Evolutionary conservation across 2,888 invertebrate genomes (phyloP).

Genomic region (Brachypterus glaber): DNA sequence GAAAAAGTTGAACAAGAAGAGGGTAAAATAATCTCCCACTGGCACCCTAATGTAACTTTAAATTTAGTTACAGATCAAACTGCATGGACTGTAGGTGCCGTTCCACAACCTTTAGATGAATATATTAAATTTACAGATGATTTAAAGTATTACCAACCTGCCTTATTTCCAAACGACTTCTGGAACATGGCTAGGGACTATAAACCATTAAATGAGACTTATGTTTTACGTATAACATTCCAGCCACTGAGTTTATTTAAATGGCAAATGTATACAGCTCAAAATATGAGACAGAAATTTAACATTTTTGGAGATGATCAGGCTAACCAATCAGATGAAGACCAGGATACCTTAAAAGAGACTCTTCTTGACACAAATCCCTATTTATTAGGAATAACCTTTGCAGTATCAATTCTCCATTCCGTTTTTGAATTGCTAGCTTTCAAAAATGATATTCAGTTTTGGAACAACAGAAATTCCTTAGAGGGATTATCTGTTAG

Average conservation of each 20-base stretch:
- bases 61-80: slow-evolving; percentile 95
- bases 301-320: slow-evolving; percentile 57
- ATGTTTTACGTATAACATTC: slow-evolving; percentile 62
- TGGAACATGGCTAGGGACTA: slow-evolving; percentile 98
- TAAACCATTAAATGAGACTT: slow-evolving; percentile 73
- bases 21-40: slow-evolving; percentile 90
- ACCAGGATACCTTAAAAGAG: slow-evolving; percentile 86
- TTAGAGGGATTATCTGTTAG: slow-evolving; percentile 95
- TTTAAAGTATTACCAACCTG: slow-evolving; percentile 82
- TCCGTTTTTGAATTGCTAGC: slow-evolving; percentile 97
- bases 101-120: slow-evolving; percentile 88
- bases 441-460: slow-evolving; percentile 99
- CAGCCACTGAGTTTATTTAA: slow-evolving; percentile 93
- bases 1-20: slow-evolving; percentile 69
- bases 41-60: slow-evolving; percentile 98
- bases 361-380: slow-evolving; percentile 95
- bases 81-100: slow-evolving; percentile 82
- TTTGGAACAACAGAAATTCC: slow-evolving; percentile 97
- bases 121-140: slow-evolving; percentile 83
- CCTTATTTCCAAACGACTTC: slow-evolving; percentile 92
- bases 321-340: slow-evolving; percentile 66
- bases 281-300: slow-evolving; percentile 86
- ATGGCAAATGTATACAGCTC: slow-evolving; percentile 97
- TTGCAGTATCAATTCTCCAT: slow-evolving; percentile 87
- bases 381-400: slow-evolving; percentile 83